phyloP scores from a whole-genome alignment of 1,140 invertebrate genomes.

The Drepana arcuata region DNA sequence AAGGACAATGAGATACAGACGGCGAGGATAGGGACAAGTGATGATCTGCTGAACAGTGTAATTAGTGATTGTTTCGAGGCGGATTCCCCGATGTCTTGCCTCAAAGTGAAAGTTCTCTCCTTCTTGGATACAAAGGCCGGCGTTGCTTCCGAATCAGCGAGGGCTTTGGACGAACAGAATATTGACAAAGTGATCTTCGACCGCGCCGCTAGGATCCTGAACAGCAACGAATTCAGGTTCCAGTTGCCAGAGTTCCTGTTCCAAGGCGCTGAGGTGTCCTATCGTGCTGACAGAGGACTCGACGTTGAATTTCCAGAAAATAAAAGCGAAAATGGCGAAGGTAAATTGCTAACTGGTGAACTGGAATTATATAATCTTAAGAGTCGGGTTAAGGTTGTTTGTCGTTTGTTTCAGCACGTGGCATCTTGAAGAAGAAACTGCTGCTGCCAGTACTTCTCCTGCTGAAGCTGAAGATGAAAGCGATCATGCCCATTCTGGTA shows the following conservation, averaged over 20 bases:
- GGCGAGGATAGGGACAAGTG: conserved; percentile 73
- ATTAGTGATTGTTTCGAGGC: conserved; percentile 80
- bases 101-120: conserved; percentile 81
- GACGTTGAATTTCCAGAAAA: conserved; percentile 72
- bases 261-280: conserved; percentile 77
- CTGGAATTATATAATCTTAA: neutral
- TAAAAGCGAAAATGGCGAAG: conserved; percentile 69
- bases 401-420: conserved; percentile 68
- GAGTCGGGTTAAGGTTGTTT: conserved; percentile 3
- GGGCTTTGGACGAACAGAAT: conserved; percentile 73
- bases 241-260: conserved; percentile 82
- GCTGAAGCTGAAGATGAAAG: conserved; percentile 87
- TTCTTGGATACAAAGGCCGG: conserved; percentile 81
- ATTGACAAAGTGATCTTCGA: conserved; percentile 83
- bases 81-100: conserved; percentile 76
- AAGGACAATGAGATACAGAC: conserved; percentile 71
- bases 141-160: conserved; percentile 73
- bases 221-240: conserved; percentile 79
- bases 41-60: conserved; percentile 80
- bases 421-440: conserved; percentile 84
- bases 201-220: conserved; percentile 78
- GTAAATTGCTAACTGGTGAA: conserved; percentile 19
- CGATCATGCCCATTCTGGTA: conserved; percentile 85
- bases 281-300: conserved; percentile 78
- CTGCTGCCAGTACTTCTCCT: conserved; percentile 83